Conservation (phyloP, 2,888 invertebrate species). For the Fragum fragum region DNA sequence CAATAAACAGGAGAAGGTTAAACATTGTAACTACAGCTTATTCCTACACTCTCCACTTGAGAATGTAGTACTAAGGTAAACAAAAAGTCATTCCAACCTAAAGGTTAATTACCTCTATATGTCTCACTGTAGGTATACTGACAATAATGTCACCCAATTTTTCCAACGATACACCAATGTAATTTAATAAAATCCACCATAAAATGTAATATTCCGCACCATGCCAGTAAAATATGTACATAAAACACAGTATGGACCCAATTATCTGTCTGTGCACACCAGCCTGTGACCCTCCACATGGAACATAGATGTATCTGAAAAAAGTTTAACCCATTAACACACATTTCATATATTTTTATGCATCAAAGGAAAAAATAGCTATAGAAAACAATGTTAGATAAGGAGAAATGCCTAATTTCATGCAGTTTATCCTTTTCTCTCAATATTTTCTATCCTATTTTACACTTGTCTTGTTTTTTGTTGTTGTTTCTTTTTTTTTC, state of each 20-base stretch:
- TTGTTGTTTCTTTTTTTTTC: too few relatives aligned
- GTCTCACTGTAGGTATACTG: conserved; percentile 46
- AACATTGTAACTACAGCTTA: too few relatives aligned
- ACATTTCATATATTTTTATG: too few relatives aligned
- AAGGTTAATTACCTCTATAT: conserved; percentile 59
- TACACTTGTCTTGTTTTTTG: too few relatives aligned
- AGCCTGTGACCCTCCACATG: conserved; percentile 88
- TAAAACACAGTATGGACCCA: conserved; percentile 92
- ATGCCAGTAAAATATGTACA: conserved; percentile 97
- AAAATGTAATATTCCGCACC: conserved; percentile 93
- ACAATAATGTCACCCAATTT: conserved; percentile 82
- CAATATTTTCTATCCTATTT: neutral
- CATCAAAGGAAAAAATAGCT: too few relatives aligned
- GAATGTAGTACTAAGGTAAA: too few relatives aligned
- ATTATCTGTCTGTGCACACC: conserved; percentile 88
- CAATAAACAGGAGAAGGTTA: too few relatives aligned
- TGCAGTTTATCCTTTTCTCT: neutral
- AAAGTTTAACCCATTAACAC: too few relatives aligned
- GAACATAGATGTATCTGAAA: conserved; percentile 94
- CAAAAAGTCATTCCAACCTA: too few relatives aligned
- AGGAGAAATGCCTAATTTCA: neutral
- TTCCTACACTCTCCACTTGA: too few relatives aligned
- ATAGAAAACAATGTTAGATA: neutral
- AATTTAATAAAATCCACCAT: conserved; percentile 96
- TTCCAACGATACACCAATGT: conserved; percentile 92